Percentiles rank a stretch among this genome's conserved stretches.
These are phyloP conservation scores for Centruroides vittatus DNA, from an alignment of 1,140 invertebrate genomes.

Conservation along the genomic window DNA sequence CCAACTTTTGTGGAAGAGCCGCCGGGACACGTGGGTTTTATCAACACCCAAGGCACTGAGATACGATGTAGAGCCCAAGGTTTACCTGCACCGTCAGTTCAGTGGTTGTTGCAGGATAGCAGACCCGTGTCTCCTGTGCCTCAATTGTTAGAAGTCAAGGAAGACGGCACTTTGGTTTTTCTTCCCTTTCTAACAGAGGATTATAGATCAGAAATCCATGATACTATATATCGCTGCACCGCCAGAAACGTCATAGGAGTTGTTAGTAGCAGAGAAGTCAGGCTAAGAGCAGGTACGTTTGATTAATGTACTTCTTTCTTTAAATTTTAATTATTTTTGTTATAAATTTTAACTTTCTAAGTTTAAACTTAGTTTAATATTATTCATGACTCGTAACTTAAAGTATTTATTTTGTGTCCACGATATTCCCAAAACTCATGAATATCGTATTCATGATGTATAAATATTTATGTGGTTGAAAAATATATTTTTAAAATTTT, in stretches of 20 bases:
- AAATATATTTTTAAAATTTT: no score
- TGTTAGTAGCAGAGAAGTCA: slow-evolving; percentile 78
- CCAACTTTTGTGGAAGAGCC: slow-evolving; percentile 84
- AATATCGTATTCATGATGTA: no score
- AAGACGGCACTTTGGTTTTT: slow-evolving; percentile 27
- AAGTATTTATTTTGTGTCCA: no score
- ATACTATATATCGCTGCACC: slow-evolving; percentile 80
- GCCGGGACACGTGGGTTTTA: slow-evolving; percentile 77
- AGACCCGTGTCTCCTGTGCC: slow-evolving; percentile 45
- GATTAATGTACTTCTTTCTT: no score
- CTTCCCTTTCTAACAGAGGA: slow-evolving; percentile 22
- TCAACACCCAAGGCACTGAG: slow-evolving; percentile 78
- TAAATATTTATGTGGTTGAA: no score
- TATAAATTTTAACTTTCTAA: no score
- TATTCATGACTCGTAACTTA: no score
- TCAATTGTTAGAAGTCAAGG: no score
- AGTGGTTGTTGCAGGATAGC: slow-evolving; percentile 46
- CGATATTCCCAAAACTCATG: no score
- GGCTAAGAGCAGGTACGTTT: slow-evolving; percentile 78
- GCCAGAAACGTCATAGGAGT: slow-evolving; percentile 74
- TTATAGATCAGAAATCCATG: slow-evolving; percentile 67
- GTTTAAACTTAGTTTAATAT: no score
- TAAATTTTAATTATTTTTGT: no score
- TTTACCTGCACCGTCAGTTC: slow-evolving; percentile 74
- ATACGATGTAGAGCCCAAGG: slow-evolving; percentile 83